Evolutionary conservation across 2,797 vertebrate genomes (phyloP), one percentile per base, ranked within the genome.

Genomic region (Anolis apletophallus): DNA sequence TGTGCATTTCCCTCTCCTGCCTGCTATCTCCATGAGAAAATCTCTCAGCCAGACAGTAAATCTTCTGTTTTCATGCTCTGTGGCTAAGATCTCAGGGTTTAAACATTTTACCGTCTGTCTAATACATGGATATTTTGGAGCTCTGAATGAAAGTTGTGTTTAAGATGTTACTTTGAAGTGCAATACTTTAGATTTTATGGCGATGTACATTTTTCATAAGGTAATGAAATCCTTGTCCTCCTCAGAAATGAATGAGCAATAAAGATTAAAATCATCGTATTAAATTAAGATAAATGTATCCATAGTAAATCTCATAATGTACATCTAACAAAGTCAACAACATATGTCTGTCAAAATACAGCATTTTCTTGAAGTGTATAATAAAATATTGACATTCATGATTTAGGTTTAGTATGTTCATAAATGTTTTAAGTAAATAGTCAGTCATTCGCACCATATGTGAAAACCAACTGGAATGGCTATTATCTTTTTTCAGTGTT

Each of bases 1-100:
- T 75, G 8, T 67, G 36, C 46, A 17, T 2, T 88, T 64, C 72
- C 57, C 21, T 13, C 52, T 61, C 12, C 19, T 67, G 23, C 12
- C 1, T 87, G 50, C 76, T 81, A 14, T 72, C 69, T 84, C 77
- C 71, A 54, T 71, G 76, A 85, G 52, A 36, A 85, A 79, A 80
- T 73, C 32, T 50, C 54, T 85, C 59, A 32, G 26, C 72, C 34
- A 89, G 55, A 75, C 54, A 85, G n/a, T 81, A 83, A 86, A 83
- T 71, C 14, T 55, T 36, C 52, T 80, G 2, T n/a, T 50, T n/a
- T 75, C 69, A 14, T 67, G 55, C 16, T 81, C 50, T 29, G 29
- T 29, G 29, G 54, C 59, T 86, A 76, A 68, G 40, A 82, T 12
- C 17, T 83, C 61, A 55, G 55, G n/a, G 14, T 46, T 85, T 80